Conservation (phyloP, 2,888 invertebrate species). For the Zonitis immaculata region DNA sequence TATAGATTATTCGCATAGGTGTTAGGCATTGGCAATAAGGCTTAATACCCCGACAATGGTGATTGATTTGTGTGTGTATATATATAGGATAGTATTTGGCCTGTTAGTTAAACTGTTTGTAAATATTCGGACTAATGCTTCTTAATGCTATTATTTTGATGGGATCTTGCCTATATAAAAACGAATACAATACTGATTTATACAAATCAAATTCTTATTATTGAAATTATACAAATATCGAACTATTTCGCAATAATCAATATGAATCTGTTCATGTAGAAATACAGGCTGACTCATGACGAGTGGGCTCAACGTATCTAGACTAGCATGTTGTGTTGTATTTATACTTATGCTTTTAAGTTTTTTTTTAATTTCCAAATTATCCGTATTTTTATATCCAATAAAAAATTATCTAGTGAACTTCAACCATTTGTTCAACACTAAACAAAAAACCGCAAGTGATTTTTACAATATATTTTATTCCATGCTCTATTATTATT, state of each 20-base stretch:
- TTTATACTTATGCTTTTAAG: no score
- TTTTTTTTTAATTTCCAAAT: no score
- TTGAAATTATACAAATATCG: no score
- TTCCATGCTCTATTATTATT: no score
- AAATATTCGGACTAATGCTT: conserved; percentile 37
- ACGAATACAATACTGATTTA: conserved; percentile 13
- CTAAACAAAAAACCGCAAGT: no score
- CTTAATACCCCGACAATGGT: conserved; percentile 28
- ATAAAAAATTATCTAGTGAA: no score
- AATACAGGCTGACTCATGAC: no score
- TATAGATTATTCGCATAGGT: conserved; percentile 20
- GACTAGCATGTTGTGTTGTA: no score
- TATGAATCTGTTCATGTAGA: conserved; percentile 16
- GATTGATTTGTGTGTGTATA: conserved; percentile 36
- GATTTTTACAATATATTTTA: no score
- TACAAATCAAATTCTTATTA: not conserved
- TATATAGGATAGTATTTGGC: conserved; percentile 24
- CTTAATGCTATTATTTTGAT: conserved; percentile 21
- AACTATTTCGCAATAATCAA: conserved; percentile 11
- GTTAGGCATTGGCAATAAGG: conserved; percentile 24
- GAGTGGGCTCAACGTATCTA: no score
- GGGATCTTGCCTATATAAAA: conserved; percentile 14
- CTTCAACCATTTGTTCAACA: no score
- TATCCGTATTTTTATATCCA: no score
- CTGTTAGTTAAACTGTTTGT: conserved; percentile 42